Conservation (phyloP, 2,888 invertebrate species). For the Tipula unca region DNA sequence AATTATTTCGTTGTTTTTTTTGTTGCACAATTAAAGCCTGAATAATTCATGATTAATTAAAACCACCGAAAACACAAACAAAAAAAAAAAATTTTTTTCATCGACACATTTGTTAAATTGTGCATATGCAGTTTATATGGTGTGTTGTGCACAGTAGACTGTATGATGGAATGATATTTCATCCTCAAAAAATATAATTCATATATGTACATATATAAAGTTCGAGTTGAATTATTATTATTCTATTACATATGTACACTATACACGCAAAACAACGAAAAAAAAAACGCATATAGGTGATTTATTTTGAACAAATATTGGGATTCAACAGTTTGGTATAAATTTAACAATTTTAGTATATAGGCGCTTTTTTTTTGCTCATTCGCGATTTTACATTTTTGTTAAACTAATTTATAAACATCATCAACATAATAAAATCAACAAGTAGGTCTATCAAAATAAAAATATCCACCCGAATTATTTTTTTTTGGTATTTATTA, state of each 20-base stretch:
- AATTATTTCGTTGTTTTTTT: not conserved
- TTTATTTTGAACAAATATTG: conserved; percentile 14
- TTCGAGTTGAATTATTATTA: not conserved
- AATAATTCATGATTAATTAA: not conserved
- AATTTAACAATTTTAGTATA: not conserved
- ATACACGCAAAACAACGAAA: not conserved
- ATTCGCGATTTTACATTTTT: not conserved
- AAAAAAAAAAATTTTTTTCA: not conserved
- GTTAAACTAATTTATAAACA: conserved; percentile 4
- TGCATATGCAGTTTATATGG: not conserved
- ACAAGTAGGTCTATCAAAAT: conserved; percentile 14
- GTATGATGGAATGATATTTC: not conserved
- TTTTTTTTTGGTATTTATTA: not conserved
- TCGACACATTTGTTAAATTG: not conserved
- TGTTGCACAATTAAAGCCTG: not conserved
- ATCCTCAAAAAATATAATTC: not conserved
- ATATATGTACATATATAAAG: not conserved
- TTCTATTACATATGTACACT: not conserved
- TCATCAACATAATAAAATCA: conserved; percentile 8
- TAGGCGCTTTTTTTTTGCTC: not conserved
- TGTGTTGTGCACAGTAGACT: not conserved
- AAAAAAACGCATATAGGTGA: not conserved
- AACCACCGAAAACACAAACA: not conserved
- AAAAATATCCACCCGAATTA: not conserved
- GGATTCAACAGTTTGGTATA: not conserved